Percentiles rank a stretch among this genome's conserved stretches.
Conservation (phyloP, 2,797 vertebrate species). For the Macropodus opercularis region DNA sequence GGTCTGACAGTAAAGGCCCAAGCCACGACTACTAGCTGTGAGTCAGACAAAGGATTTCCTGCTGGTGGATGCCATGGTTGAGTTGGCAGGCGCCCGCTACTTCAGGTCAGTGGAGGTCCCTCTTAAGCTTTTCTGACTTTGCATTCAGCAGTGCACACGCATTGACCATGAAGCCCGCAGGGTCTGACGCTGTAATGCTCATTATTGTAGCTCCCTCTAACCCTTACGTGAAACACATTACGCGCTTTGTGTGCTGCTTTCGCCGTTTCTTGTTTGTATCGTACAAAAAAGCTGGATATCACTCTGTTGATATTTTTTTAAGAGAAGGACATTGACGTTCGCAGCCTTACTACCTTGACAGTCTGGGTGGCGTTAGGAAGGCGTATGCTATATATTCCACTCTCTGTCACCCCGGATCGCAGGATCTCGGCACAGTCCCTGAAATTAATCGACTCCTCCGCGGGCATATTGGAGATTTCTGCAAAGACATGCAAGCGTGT, state of each 20-base stretch:
- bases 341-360: constrained; percentile 76
- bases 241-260: too few species aligned
- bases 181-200: constrained; percentile 49
- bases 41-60: constrained; percentile 52
- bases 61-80: constrained; percentile 51
- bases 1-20: constrained; percentile 32
- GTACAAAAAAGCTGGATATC: too few species aligned
- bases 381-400: constrained; percentile 80
- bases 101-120: constrained; percentile 45
- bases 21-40: constrained; percentile 45
- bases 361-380: constrained; percentile 80
- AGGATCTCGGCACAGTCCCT: constrained; percentile 84
- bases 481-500: constrained; percentile 42
- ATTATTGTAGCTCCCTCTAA: constrained; percentile 61
- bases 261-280: too few species aligned
- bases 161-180: constrained; percentile 41
- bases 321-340: constrained; percentile 65
- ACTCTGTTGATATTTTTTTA: too few species aligned
- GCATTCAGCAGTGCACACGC: constrained; percentile 51
- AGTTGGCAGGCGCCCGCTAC: constrained; percentile 34
- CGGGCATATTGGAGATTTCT: constrained; percentile 76
- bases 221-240: too few species aligned
- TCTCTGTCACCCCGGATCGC: constrained; percentile 80
- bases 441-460: constrained; percentile 73
- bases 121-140: constrained; percentile 59